Conservation (phyloP, 30 jellyfish, hydroid and myxozoan genomes). For the Mastigias papua region DNA sequence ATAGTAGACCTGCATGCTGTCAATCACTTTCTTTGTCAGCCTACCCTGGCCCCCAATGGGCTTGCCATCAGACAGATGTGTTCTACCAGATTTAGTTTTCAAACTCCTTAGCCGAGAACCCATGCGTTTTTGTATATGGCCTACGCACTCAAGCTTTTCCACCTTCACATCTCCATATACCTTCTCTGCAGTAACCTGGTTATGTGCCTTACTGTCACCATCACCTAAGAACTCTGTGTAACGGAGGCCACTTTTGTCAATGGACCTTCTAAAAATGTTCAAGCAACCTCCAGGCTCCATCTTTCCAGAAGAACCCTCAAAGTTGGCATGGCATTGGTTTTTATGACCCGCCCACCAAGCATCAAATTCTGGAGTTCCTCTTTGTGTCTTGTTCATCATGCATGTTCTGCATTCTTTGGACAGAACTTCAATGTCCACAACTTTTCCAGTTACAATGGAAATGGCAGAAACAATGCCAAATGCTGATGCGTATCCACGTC, state of each 20-base stretch:
- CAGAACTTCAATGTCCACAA: slow-evolving; percentile 12
- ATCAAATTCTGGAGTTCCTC: slow-evolving; percentile 15
- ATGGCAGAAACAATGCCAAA: slow-evolving; percentile 2
- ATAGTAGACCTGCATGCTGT: slow-evolving; percentile 27
- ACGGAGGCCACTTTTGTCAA: not conserved
- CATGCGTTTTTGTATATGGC: slow-evolving; percentile 8
- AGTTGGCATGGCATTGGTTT: not conserved
- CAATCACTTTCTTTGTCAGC: slow-evolving; percentile 1
- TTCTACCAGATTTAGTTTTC: not conserved
- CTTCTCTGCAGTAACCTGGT: not conserved
- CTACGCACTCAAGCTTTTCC: not conserved
- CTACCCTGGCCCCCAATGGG: slow-evolving; percentile 4
- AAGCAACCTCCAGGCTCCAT: too few relatives aligned
- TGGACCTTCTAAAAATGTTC: not conserved
- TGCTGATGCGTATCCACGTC: slow-evolving; percentile 4
- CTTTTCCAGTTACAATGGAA: slow-evolving; percentile 13
- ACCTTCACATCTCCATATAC: slow-evolving; percentile 35
- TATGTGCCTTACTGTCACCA: slow-evolving; percentile 28
- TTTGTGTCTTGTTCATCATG: not conserved
- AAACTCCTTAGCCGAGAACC: slow-evolving; percentile 3
- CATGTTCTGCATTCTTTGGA: slow-evolving; percentile 23
- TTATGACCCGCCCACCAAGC: slow-evolving; percentile 17
- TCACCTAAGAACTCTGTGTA: slow-evolving; percentile 21
- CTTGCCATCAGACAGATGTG: not conserved
- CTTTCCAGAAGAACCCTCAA: too few relatives aligned